These are phyloP conservation scores for Solenodon paradoxus DNA, from an alignment of 2,113 vertebrate genomes.

Conservation along the genomic window DNA sequence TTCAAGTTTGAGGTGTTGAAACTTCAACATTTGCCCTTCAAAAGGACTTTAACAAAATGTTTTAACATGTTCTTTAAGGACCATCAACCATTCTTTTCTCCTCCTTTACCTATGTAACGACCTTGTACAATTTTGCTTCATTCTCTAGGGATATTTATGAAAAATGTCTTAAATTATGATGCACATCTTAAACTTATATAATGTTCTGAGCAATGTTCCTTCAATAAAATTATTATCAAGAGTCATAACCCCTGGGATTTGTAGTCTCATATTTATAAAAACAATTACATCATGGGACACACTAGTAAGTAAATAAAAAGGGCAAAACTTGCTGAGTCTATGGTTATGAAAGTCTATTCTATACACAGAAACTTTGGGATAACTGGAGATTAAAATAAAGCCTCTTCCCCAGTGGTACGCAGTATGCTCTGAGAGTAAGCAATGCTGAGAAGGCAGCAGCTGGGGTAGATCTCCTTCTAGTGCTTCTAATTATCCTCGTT, in stretches of 20 bases:
- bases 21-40: background rate
- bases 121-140: background rate
- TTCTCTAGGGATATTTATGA: background rate
- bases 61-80: background rate
- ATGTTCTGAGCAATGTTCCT: no score
- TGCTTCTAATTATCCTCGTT: background rate
- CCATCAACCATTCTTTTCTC: background rate
- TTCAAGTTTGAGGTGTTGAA: conserved; percentile 9
- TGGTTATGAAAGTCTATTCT: background rate
- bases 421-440: background rate
- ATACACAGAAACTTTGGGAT: background rate
- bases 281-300: background rate
- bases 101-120: background rate
- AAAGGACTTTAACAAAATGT: background rate
- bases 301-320: background rate
- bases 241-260: background rate
- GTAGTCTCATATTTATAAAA: background rate
- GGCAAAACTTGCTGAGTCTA: background rate
- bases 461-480: background rate
- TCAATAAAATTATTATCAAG: no score
- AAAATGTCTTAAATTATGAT: background rate
- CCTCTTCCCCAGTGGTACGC: background rate
- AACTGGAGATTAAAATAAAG: background rate
- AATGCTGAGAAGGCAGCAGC: background rate
- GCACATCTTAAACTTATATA: background rate